Evolutionary conservation across 2,888 invertebrate genomes (phyloP).

Genomic region (Cosmia pyralina): DNA sequence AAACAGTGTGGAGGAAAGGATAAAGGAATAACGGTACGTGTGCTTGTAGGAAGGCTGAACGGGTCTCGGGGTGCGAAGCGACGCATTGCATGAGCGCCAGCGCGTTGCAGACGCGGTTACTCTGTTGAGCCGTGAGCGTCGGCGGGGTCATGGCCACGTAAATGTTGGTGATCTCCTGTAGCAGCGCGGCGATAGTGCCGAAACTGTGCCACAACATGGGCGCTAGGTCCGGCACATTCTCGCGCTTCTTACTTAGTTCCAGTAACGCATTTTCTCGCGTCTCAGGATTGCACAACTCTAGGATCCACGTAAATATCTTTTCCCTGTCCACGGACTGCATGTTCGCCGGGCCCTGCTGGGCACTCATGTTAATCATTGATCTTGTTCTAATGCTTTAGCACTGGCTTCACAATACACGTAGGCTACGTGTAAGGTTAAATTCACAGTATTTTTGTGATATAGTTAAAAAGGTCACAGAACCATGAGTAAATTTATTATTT

Average conservation of each 20-base stretch:
- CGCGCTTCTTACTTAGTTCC: conserved; percentile 95
- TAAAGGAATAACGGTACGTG: conserved; percentile 99
- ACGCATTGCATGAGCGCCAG: conserved; percentile 99
- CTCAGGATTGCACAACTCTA: conserved; percentile 97
- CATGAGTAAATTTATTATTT: conserved; percentile 55
- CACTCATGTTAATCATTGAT: conserved; percentile 91
- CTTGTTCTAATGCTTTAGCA: conserved; percentile 65
- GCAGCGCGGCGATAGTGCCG: conserved; percentile 98
- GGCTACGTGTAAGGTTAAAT: conserved; percentile 60
- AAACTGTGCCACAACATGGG: conserved; percentile 99
- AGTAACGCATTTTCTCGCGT: conserved; percentile 99
- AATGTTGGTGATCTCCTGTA: conserved; percentile 99
- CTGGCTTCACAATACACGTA: conserved; percentile 69
- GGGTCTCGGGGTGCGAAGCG: conserved; percentile 99
- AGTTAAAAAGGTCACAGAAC: conserved; percentile 37
- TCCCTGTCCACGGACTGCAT: conserved; percentile 94
- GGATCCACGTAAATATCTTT: conserved; percentile 97
- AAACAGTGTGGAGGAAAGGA: conserved; percentile 99
- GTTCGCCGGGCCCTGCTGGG: conserved; percentile 94
- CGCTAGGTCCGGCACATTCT: conserved; percentile 98
- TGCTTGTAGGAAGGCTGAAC: conserved; percentile 98
- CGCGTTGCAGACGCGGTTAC: conserved; percentile 99
- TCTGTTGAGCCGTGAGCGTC: conserved; percentile 98
- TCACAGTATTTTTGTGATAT: conserved; percentile 62
- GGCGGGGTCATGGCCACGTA: conserved; percentile 99